phyloP scores from a whole-genome alignment of 2,888 invertebrate genomes.

The Choristoneura rosaceana region DNA sequence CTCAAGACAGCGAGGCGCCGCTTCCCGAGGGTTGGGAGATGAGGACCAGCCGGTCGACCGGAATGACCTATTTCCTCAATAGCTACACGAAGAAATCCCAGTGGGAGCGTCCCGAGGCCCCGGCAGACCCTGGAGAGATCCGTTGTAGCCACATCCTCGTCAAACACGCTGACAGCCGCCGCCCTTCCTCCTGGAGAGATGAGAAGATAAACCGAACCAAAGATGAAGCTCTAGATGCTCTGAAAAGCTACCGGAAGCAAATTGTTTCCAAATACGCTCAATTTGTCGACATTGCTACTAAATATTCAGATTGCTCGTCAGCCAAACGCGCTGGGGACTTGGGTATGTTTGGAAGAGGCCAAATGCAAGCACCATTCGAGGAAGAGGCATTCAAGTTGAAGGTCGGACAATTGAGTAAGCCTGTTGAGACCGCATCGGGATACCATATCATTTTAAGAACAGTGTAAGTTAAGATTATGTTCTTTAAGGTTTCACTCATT shows the following conservation, averaged over 20 bases:
- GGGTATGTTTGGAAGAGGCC: constrained; percentile 95
- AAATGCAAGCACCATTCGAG: constrained; percentile 99
- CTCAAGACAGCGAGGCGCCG: constrained; percentile 76
- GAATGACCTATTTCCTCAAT: constrained; percentile 97
- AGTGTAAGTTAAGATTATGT: constrained; percentile 81
- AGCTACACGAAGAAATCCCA: constrained; percentile 98
- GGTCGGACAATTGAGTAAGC: constrained; percentile 96
- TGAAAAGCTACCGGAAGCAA: constrained; percentile 93
- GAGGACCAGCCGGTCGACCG: constrained; percentile 93
- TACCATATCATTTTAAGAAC: constrained; percentile 98
- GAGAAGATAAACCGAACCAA: constrained; percentile 95
- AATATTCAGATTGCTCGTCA: constrained; percentile 99
- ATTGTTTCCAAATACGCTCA: constrained; percentile 92
- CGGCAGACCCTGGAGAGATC: constrained; percentile 90
- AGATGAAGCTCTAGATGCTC: constrained; percentile 94
- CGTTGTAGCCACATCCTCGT: constrained; percentile 97
- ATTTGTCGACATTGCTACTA: constrained; percentile 94
- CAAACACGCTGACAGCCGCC: constrained; percentile 95
- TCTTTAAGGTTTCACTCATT: background rate
- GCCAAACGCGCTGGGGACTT: constrained; percentile 98
- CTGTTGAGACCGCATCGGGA: constrained; percentile 98
- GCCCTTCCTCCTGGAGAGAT: constrained; percentile 98
- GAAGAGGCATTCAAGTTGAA: constrained; percentile 97
- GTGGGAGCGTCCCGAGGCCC: constrained; percentile 97
- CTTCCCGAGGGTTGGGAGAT: constrained; percentile 98